Evolutionary conservation across 2,888 invertebrate genomes (phyloP), one percentile per base, ranked within the genome.

Genomic region (Homarus gammarus): DNA sequence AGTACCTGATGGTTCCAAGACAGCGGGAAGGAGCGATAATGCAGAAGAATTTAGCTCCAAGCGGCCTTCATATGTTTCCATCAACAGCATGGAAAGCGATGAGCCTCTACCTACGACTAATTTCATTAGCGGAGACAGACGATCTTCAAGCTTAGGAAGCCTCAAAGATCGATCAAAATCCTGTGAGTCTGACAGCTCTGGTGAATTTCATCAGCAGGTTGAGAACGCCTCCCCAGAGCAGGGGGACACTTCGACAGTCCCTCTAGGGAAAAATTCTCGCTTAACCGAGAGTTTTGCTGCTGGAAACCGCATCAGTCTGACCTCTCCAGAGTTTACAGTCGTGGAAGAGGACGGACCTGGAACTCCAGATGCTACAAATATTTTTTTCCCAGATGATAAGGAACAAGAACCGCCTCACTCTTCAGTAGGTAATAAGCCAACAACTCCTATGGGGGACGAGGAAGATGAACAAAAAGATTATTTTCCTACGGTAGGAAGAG

Each of bases 1-100:
- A 1, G 70, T 72, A 5, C 51, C 75, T n/a, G 40, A 51, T 22
- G n/a, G 2, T 27, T 33, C 51, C 6, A 18, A n/a, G 38, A n/a
- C 15, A n/a, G 27, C 56, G 18, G 44, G 51, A 51, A 12, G 8
- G 15, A 22, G 38, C 3, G 68, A 49, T 12, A 78, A n/a, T 1
- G n/a, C 49, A 2, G 36, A 79, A 2, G 84, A 38, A 2, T 33
- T n/a, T 44, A 15, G 10, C 27, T n/a, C 36, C 18, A 56, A 44
- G 38, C 68, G 84, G 18, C 78, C 89, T n/a, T 84, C 89, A 0
- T 84, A 31, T 40, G 15, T 36, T 12, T 89, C 89, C 27, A 33
- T 61, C 70, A 84, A 70, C 49, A 91, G 91, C 82, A 85, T 49
- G 0, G 91, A 91, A n/a, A 91, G 91, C 33, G 91, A 91, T 18